These are phyloP conservation scores for Salticus scenicus DNA, from an alignment of 2,888 invertebrate genomes.

Conservation along the genomic window DNA sequence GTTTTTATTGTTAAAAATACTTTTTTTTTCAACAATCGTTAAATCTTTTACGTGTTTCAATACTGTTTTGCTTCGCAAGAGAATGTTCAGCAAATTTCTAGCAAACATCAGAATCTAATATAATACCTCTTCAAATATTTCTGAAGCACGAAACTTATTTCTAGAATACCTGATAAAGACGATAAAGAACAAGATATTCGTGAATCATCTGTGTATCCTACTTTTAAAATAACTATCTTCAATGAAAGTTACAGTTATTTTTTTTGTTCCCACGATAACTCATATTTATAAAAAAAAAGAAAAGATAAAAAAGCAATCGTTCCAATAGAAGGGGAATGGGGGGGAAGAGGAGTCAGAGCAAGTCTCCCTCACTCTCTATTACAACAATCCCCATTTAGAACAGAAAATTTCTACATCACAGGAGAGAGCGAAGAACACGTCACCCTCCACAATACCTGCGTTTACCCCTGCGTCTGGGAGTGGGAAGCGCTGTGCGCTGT, in stretches of 20 bases:
- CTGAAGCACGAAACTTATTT: too few species aligned
- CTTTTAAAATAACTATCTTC: neutral
- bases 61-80: too few species aligned
- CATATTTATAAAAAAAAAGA: constrained; percentile 4
- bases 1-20: too few species aligned
- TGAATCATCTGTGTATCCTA: neutral
- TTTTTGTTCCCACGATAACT: neutral
- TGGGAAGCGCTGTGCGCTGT: constrained; percentile 7
- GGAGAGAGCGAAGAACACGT: constrained; percentile 8
- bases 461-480: constrained; percentile 12
- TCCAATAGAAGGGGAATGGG: neutral
- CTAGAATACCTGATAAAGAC: too few species aligned
- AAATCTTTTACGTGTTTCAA: too few species aligned
- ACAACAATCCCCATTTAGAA: neutral
- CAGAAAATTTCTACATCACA: neutral
- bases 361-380: constrained; percentile 2
- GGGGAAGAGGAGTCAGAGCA: neutral
- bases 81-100: too few species aligned
- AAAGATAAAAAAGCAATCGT: neutral
- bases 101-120: too few species aligned
- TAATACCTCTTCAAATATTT: too few species aligned
- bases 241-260: neutral
- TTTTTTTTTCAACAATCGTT: too few species aligned
- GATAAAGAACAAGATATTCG: neutral
- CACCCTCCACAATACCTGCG: constrained; percentile 11